Base-by-base conservation (phyloP, 1,140 invertebrate species). In the Sarcophaga peregrina region DNA sequence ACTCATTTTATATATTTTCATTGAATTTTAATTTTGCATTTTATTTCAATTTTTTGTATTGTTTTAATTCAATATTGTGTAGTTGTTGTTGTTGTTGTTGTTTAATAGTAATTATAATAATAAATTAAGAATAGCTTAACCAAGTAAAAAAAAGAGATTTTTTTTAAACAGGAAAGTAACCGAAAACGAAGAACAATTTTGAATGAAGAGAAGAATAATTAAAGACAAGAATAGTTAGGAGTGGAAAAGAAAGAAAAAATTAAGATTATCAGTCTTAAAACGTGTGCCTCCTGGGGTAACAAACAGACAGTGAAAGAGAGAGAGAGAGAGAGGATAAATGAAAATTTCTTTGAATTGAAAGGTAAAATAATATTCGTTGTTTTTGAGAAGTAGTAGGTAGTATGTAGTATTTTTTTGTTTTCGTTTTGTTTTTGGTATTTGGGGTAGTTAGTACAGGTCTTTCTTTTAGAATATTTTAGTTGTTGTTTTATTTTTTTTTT, bases 71-170 rank as follows among this genome's bases (percentile, higher is more conserved):
- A 4, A 68, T 68, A 8, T 68, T 20, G 62, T 68, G 17, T 68
- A 68, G 62, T 68, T 68, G 25, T 37, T 37, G 25, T 37, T 37
- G 25, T 37, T 37, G 25, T 37, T 37, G 25, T 37, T 37, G 25
- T 37, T 37, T 37, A 37, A 37, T 37, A 2, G 4, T 37, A 37
- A 37, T 37, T 37, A 37, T 37, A 68, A 68, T 68, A 37, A 20
- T 68, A 68, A 68, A 68, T 68, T 68, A 68, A 68, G 62, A n/a
- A n/a, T 68, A 68, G 15, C 62, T 68, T 68, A 68, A 20, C 62
- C 17, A 37, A 17, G n/a, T 20, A 25, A 68, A 20, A n/a, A n/a
- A 68, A 68, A 20, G n/a, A n/a, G n/a, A n/a, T n/a, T n/a, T 68
- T n/a, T 20, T 68, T 68, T 17, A 68, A 20, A 20, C n/a, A 25